These are phyloP conservation scores for Catharus bicknelli DNA, from an alignment of 2,113 vertebrate species.

Conservation along the genomic window DNA sequence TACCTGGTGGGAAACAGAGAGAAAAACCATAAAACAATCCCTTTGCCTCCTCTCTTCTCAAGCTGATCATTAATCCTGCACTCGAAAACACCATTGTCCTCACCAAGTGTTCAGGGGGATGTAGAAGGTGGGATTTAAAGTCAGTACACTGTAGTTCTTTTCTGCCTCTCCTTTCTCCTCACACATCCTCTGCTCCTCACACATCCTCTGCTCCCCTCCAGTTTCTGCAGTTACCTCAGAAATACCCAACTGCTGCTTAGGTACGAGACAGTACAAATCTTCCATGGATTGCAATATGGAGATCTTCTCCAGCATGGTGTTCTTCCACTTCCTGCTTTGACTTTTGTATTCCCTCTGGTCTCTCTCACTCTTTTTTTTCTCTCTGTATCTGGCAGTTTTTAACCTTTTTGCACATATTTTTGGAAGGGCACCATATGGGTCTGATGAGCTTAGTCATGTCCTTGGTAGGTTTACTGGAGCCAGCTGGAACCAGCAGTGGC, in stretches of 20 bases:
- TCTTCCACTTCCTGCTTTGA: background rate
- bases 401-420: background rate
- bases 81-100: background rate
- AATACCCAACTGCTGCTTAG: background rate
- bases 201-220: background rate
- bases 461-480: background rate
- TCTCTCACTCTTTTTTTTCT: background rate
- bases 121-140: accelerated
- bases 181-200: too few relatives aligned
- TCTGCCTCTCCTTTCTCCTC: background rate
- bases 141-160: background rate
- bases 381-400: background rate
- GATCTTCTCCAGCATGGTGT: background rate
- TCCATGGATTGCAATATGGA: background rate
- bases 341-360: background rate
- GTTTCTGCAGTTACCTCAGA: background rate
- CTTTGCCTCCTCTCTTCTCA: background rate
- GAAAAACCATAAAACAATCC: background rate
- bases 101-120: accelerated
- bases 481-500: background rate
- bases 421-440: background rate
- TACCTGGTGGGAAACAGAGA: accelerated
- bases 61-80: background rate
- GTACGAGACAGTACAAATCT: background rate
- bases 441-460: background rate